Evolutionary conservation across 2,113 vertebrate species (phyloP), one percentile per base, ranked within the genome.

Genomic region (Acanthochromis polyacanthus): DNA sequence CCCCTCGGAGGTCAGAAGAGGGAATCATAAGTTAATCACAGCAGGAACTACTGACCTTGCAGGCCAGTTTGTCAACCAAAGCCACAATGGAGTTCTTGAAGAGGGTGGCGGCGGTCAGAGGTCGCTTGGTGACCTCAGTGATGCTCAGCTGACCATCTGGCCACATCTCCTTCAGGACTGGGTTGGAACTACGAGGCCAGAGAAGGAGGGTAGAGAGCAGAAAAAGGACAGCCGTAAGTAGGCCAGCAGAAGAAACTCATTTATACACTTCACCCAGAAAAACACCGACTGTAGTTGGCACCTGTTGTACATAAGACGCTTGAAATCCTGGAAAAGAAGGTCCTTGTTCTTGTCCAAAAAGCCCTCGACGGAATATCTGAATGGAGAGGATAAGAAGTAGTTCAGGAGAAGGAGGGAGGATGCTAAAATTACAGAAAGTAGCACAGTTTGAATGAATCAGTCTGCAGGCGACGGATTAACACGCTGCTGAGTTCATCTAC

Each of bases 291-390:
- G 58, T 15, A 2, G 55, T 48, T 74, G 55, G 36, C 78, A 98
- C 97, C 97, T 99, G 95, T 97, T 96, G 86, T 94, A 99, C 92
- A 98, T 93, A 68, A 99, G 94, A 0, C 97, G 93, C 84, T 98
- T 98, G 93, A 98, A 97, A 83, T 99, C 97, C 78, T 99, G 97
- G 93, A 98, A 98, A 30, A 99, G 97, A 0, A 93, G 94, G 76
- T 99, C 97, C 82, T 97, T 96, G 94, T 99, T 99, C 94, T 98
- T 98, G 83, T 98, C 97, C 64, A 99, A 87, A 89, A 98, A 97
- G 1, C 97, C 97, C 67, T 97, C 97, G 38, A 97, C 96, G 0
- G 96, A 97, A 88, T 99, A 99, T 91, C 97, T 98, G 58, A 53
- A 79, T 8, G 46, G 28, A 62, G 32, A 46, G 28, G 28, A 11